A percentile compares a stretch with the other conserved stretches of the same genome.
Conservation (phyloP, 2,113 vertebrate species). For the Ophthalmolycus amberensis region DNA sequence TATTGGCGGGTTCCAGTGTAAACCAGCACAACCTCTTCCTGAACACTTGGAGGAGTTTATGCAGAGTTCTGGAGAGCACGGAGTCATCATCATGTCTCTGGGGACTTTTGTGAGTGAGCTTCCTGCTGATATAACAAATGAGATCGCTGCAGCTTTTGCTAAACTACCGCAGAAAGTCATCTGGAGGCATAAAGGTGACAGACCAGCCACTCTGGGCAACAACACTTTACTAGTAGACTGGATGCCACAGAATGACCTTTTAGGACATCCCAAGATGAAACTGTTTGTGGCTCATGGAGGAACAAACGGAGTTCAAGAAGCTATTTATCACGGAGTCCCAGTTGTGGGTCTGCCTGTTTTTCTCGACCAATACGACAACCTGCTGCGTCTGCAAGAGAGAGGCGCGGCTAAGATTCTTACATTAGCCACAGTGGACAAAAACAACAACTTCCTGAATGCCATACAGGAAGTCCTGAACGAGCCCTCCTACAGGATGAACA, state of each 20-base stretch:
- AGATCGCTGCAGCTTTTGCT: slow-evolving; percentile 77
- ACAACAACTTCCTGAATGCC: slow-evolving; percentile 64
- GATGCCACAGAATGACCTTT: slow-evolving; percentile 83
- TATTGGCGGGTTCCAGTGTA: slow-evolving; percentile 82
- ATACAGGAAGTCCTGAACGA: slow-evolving; percentile 74
- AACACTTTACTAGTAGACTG: slow-evolving; percentile 81
- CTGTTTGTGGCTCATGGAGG: slow-evolving; percentile 80
- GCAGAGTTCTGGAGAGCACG: slow-evolving; percentile 80
- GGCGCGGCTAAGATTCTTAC: slow-evolving; percentile 70
- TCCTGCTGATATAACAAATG: slow-evolving; percentile 68
- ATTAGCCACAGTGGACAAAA: slow-evolving; percentile 60
- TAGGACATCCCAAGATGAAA: slow-evolving; percentile 77
- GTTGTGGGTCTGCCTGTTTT: slow-evolving; percentile 74
- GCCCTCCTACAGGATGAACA: slow-evolving; percentile 78
- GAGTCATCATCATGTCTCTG: slow-evolving; percentile 82
- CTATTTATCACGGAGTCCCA: slow-evolving; percentile 79
- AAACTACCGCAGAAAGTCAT: slow-evolving; percentile 82
- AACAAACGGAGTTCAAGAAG: slow-evolving; percentile 79
- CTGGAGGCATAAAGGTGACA: slow-evolving; percentile 74
- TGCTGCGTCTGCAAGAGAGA: slow-evolving; percentile 70
- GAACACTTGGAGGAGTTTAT: slow-evolving; percentile 79
- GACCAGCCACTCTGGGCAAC: slow-evolving; percentile 71
- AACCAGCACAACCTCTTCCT: slow-evolving; percentile 72
- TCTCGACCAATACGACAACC: slow-evolving; percentile 80
- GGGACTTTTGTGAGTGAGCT: slow-evolving; percentile 78